Conservation (phyloP, 2,888 invertebrate genomes). For the Halocaridina rubra region DNA sequence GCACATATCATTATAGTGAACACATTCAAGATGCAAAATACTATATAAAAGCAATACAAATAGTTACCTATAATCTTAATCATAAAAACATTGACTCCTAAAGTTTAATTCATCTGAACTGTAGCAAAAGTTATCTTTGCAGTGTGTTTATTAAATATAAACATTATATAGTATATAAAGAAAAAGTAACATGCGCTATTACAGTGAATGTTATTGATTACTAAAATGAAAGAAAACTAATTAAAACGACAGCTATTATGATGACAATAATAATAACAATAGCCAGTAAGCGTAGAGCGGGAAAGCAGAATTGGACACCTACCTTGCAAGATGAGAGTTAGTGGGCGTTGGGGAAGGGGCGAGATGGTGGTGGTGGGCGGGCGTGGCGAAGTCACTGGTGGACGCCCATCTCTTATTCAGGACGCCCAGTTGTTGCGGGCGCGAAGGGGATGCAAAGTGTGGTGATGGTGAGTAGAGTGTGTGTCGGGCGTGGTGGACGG, state of each 20-base stretch:
- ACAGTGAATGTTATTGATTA: no score
- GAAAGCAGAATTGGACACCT: slow-evolving; percentile 1
- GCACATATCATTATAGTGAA: no score
- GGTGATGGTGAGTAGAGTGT: slow-evolving; percentile 21
- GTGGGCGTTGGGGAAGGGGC: slow-evolving; percentile 43
- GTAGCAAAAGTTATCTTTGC: no score
- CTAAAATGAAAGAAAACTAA: neutral
- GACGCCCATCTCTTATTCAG: slow-evolving; percentile 76
- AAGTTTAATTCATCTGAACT: no score
- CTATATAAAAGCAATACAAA: no score
- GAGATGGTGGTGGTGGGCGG: slow-evolving; percentile 7
- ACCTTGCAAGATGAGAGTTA: slow-evolving; percentile 44
- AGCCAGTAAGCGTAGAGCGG: neutral
- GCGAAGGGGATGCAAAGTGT: slow-evolving; percentile 31
- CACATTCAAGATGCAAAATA: no score
- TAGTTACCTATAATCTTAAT: no score
- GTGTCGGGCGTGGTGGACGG: slow-evolving; percentile 34
- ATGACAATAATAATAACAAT: neutral
- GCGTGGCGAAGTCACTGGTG: slow-evolving; percentile 80
- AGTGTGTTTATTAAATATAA: no score
- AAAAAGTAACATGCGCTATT: no score
- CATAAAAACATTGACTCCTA: no score
- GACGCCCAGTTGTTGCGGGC: slow-evolving; percentile 36
- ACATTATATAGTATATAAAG: no score
- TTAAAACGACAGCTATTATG: neutral